Conservation (phyloP, 2,888 invertebrate species). For the Limnephilus rhombicus region DNA sequence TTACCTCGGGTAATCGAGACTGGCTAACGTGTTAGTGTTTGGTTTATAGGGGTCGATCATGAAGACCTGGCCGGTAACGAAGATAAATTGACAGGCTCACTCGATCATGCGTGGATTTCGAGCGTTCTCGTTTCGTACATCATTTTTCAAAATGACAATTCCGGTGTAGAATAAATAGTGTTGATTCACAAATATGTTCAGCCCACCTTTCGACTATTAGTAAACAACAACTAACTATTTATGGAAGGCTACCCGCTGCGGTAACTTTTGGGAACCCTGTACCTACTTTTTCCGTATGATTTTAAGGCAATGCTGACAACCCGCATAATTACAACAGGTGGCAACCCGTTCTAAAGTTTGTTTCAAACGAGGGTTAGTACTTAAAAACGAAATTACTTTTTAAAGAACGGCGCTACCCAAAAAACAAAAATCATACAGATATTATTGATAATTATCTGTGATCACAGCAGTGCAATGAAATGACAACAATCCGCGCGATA, state of each 20-base stretch:
- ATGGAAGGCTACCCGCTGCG: background rate
- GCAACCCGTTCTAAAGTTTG: too few relatives aligned
- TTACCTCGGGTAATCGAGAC: constrained; percentile 22
- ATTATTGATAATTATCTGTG: too few relatives aligned
- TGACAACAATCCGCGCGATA: too few relatives aligned
- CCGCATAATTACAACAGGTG: too few relatives aligned
- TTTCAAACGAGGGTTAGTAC: too few relatives aligned
- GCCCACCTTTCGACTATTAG: background rate
- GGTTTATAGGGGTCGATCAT: constrained; percentile 39
- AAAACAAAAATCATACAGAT: too few relatives aligned
- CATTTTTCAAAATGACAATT: constrained; percentile 45
- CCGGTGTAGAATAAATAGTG: background rate
- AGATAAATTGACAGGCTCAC: constrained; percentile 42
- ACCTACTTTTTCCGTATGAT: too few relatives aligned
- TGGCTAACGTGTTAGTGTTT: background rate
- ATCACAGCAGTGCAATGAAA: too few relatives aligned
- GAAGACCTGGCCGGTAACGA: constrained; percentile 43
- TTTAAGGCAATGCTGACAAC: too few relatives aligned
- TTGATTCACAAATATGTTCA: background rate
- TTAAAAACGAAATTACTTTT: too few relatives aligned
- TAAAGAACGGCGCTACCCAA: too few relatives aligned
- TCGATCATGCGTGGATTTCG: constrained; percentile 3
- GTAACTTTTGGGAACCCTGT: background rate
- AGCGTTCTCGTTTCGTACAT: background rate
- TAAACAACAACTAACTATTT: background rate